Percentiles rank a stretch among this genome's conserved stretches.
Evolutionary conservation across 2,113 vertebrate species (phyloP).

Genomic region (Engystomops pustulosus): DNA sequence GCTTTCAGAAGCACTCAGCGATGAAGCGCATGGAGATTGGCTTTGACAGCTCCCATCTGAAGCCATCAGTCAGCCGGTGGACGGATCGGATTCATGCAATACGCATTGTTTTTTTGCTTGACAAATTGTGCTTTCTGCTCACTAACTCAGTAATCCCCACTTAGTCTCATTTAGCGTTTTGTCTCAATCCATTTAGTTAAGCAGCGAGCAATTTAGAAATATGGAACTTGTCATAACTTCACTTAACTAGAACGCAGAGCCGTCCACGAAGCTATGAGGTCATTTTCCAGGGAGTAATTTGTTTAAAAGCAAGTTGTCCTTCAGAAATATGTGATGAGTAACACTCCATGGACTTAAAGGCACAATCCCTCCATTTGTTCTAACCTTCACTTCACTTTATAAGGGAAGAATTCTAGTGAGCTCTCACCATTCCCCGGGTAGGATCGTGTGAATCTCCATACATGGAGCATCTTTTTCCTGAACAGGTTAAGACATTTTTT

Average conservation of each 20-base stretch:
- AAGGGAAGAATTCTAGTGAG: not conserved
- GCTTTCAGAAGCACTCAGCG: slow-evolving; percentile 40
- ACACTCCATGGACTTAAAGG: slow-evolving; percentile 24
- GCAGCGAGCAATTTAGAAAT: slow-evolving; percentile 41
- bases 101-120: slow-evolving; percentile 39
- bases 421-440: not conserved
- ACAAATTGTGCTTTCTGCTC: slow-evolving; percentile 44
- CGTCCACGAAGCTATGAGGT: slow-evolving; percentile 4
- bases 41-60: slow-evolving; percentile 38
- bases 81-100: slow-evolving; percentile 40
- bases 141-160: slow-evolving; percentile 40
- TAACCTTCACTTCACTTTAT: not conserved
- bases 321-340: slow-evolving; percentile 47
- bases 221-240: slow-evolving; percentile 45
- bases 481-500: not conserved
- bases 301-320: slow-evolving; percentile 37
- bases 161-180: slow-evolving; percentile 48
- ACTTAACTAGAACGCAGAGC: slow-evolving; percentile 29
- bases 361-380: not conserved
- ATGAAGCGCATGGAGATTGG: not conserved
- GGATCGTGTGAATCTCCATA: not conserved
- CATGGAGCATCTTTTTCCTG: not conserved
- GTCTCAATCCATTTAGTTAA: slow-evolving; percentile 38
- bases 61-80: slow-evolving; percentile 29
- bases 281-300: slow-evolving; percentile 43